phyloP scores from a whole-genome alignment of 2,113 vertebrate genomes.

The Hiodon tergisus region DNA sequence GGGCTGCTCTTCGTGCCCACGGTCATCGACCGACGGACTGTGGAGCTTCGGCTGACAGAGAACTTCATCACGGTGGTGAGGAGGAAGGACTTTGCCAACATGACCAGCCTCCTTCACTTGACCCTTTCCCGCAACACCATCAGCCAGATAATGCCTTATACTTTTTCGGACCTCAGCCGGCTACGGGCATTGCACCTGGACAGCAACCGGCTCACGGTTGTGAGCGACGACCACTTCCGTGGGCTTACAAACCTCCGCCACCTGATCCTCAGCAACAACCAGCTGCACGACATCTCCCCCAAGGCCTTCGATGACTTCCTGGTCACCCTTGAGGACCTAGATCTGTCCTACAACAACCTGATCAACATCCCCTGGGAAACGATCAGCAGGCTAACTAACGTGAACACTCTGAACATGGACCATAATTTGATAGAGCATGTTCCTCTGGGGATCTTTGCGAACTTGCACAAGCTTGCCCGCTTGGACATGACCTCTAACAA shows the following conservation, averaged over 20 bases:
- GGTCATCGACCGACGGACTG: constrained; percentile 80
- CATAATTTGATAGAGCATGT: constrained; percentile 91
- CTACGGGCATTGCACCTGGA: constrained; percentile 86
- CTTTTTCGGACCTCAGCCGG: constrained; percentile 81
- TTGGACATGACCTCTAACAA: constrained; percentile 97
- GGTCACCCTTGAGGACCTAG: constrained; percentile 83
- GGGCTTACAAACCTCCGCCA: constrained; percentile 83
- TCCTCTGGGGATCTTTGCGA: constrained; percentile 85
- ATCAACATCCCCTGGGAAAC: constrained; percentile 82
- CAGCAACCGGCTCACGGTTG: constrained; percentile 78
- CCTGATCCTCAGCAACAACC: constrained; percentile 88
- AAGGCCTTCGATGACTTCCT: constrained; percentile 81
- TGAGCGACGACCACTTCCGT: constrained; percentile 79
- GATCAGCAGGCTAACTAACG: constrained; percentile 75
- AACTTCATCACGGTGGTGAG: constrained; percentile 87
- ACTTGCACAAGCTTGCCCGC: constrained; percentile 86
- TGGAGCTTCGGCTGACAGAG: constrained; percentile 84
- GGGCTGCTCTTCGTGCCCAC: constrained; percentile 90
- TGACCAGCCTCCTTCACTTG: constrained; percentile 85
- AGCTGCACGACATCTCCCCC: constrained; percentile 76
- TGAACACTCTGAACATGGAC: constrained; percentile 87
- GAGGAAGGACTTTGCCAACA: constrained; percentile 82
- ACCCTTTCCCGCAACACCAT: constrained; percentile 87
- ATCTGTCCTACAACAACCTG: constrained; percentile 93
- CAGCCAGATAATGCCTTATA: constrained; percentile 82